Evolutionary conservation across 2,797 vertebrate genomes (phyloP).

Genomic region (Macroramphosus scolopax): DNA sequence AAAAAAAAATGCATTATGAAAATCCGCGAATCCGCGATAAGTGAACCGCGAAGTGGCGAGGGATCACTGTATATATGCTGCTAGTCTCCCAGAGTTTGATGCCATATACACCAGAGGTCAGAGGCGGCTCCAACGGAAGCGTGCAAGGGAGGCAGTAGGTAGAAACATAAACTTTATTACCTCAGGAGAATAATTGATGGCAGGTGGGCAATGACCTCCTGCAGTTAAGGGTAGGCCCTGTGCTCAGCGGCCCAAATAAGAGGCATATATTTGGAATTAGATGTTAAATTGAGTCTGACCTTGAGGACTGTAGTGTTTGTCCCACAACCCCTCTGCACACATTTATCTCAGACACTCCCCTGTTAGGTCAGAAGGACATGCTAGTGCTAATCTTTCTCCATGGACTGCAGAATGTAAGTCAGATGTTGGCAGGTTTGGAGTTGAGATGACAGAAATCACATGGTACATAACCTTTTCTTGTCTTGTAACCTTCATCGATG

Average conservation of each 20-base stretch:
- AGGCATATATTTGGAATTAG: slow-evolving; percentile 62
- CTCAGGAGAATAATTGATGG: slow-evolving; percentile 75
- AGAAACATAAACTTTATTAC: slow-evolving; percentile 74
- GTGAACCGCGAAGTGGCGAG: no score
- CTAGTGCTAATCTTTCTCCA: slow-evolving; percentile 8
- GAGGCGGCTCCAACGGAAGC: slow-evolving; percentile 59
- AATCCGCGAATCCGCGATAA: no score
- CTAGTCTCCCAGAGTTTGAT: slow-evolving; percentile 47
- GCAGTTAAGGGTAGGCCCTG: slow-evolving; percentile 50
- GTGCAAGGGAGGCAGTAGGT: slow-evolving; percentile 75
- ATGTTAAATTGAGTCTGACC: slow-evolving; percentile 69
- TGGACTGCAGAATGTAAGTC: slow-evolving; percentile 21
- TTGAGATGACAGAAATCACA: slow-evolving; percentile 23
- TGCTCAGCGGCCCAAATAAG: slow-evolving; percentile 45
- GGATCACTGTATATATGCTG: no score
- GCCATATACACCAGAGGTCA: slow-evolving; percentile 65
- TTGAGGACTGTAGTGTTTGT: slow-evolving; percentile 42
- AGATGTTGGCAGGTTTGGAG: slow-evolving; percentile 22
- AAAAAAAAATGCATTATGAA: no score
- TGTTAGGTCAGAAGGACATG: slow-evolving; percentile 24
- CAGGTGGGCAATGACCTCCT: slow-evolving; percentile 64
- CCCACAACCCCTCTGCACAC: slow-evolving; percentile 29
- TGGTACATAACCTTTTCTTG: no score
- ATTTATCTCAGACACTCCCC: slow-evolving; percentile 40
- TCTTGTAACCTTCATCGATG: no score